Conservation (phyloP, 2,113 vertebrate genomes). For the Ia io region DNA sequence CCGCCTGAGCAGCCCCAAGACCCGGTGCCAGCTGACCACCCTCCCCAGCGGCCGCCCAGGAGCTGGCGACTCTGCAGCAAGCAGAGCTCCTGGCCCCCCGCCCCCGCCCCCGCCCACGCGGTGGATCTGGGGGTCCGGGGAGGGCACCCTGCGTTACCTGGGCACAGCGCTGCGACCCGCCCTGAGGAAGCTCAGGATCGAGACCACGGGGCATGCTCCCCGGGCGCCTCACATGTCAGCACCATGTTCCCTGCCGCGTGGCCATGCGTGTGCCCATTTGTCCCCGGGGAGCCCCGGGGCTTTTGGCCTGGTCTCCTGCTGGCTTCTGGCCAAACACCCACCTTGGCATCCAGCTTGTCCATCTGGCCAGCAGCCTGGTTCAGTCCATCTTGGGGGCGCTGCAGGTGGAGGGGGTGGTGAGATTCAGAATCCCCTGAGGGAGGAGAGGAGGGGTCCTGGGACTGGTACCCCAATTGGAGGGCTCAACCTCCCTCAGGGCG, state of each 20-base stretch:
- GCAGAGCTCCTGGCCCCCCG: background rate
- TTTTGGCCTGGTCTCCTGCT: slow-evolving; percentile 26
- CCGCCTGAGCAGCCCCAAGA: background rate
- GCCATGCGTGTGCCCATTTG: background rate
- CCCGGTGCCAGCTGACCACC: background rate
- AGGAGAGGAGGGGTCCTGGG: slow-evolving; percentile 62
- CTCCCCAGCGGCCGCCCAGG: background rate
- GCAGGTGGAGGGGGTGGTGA: slow-evolving; percentile 33
- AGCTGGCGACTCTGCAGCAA: background rate
- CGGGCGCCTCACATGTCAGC: background rate
- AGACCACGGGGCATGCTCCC: background rate
- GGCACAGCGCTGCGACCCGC: background rate
- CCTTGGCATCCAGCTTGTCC: slow-evolving; percentile 66
- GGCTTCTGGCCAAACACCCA: slow-evolving; percentile 59
- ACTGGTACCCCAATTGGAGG: background rate
- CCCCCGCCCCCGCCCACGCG: no score
- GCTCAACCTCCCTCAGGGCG: background rate
- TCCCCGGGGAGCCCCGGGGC: slow-evolving; percentile 22
- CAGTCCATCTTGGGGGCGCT: slow-evolving; percentile 64
- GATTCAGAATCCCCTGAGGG: slow-evolving; percentile 60
- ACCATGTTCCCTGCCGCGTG: background rate
- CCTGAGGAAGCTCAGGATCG: background rate
- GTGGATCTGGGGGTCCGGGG: background rate
- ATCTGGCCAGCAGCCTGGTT: slow-evolving; percentile 53
- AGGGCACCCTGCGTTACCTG: background rate